These are phyloP conservation scores for Rhea americana DNA, from an alignment of 2,113 vertebrate species.

Conservation along the genomic window DNA sequence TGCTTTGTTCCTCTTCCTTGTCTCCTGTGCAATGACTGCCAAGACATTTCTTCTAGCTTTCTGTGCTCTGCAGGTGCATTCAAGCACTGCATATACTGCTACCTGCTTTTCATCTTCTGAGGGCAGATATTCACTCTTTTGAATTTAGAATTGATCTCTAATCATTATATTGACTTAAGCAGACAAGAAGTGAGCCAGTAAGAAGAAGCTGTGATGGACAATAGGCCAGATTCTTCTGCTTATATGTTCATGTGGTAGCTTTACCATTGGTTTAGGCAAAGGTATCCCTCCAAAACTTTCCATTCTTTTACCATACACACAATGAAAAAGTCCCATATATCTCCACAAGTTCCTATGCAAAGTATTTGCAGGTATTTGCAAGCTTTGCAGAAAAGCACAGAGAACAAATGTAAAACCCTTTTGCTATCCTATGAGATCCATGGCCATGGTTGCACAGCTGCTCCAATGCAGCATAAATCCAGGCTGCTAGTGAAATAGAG, in stretches of 20 bases:
- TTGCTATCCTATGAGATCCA: slow-evolving; percentile 41
- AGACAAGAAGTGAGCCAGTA: not conserved
- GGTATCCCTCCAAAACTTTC: not conserved
- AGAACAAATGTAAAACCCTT: slow-evolving; percentile 46
- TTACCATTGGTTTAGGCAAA: not conserved
- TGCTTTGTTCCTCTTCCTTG: not conserved
- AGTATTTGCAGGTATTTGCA: slow-evolving; percentile 26
- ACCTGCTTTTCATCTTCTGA: not conserved
- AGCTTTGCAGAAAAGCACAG: slow-evolving; percentile 4
- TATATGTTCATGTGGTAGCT: not conserved
- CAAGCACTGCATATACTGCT: not conserved
- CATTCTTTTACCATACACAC: not conserved
- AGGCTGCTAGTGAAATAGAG: slow-evolving; percentile 9
- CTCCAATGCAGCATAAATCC: slow-evolving; percentile 53
- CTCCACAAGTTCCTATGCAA: not conserved
- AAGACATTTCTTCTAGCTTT: not conserved
- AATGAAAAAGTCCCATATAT: not conserved
- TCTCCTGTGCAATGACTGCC: slow-evolving; percentile 3
- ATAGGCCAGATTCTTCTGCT: not conserved
- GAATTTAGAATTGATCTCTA: slow-evolving; percentile 38
- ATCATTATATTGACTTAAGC: not conserved
- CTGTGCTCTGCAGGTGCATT: not conserved
- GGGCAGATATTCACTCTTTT: slow-evolving; percentile 4
- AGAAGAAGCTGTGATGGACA: not conserved
- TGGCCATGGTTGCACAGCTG: slow-evolving; percentile 67